A percentile compares a stretch with the other conserved stretches of the same genome.
Conservation (phyloP, 2,888 invertebrate genomes). For the Terebella lapidaria region DNA sequence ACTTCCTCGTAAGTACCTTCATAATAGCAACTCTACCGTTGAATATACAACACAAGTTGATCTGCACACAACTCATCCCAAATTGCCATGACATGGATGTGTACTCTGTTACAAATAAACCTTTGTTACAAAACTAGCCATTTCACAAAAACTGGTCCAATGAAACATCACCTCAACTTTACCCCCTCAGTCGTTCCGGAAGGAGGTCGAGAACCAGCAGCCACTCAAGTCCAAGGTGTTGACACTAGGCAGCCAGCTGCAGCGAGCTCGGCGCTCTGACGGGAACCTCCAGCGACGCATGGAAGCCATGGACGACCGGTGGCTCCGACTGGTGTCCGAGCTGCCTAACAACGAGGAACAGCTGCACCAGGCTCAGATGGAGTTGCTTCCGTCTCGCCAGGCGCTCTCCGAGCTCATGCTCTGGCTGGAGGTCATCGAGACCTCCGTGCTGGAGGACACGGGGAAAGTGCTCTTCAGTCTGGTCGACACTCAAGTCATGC, state of each 20-base stretch:
- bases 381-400: conserved; percentile 48
- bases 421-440: conserved; percentile 42
- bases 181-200: conserved; percentile 46
- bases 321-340: conserved; percentile 38
- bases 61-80: no score
- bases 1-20: conserved; percentile 38
- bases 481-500: conserved; percentile 38
- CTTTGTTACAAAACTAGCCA: no score
- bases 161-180: no score
- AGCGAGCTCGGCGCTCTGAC: conserved; percentile 33
- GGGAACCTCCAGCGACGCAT: conserved; percentile 32
- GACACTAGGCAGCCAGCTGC: conserved; percentile 37
- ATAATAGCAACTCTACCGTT: no score
- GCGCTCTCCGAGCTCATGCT: conserved; percentile 41
- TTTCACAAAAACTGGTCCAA: no score
- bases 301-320: conserved; percentile 36
- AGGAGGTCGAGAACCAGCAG: conserved; percentile 41
- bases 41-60: no score
- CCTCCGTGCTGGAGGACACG: conserved; percentile 33
- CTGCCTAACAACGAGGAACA: conserved; percentile 38
- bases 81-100: no score
- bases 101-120: no score
- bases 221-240: conserved; percentile 37
- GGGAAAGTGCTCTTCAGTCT: conserved; percentile 30
- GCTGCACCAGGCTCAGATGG: conserved; percentile 47